A percentile compares a stretch with the other conserved stretches of the same genome.
These are phyloP conservation scores for Lasioglossum marginatum DNA, from an alignment of 2,888 invertebrate genomes.

Conservation along the genomic window DNA sequence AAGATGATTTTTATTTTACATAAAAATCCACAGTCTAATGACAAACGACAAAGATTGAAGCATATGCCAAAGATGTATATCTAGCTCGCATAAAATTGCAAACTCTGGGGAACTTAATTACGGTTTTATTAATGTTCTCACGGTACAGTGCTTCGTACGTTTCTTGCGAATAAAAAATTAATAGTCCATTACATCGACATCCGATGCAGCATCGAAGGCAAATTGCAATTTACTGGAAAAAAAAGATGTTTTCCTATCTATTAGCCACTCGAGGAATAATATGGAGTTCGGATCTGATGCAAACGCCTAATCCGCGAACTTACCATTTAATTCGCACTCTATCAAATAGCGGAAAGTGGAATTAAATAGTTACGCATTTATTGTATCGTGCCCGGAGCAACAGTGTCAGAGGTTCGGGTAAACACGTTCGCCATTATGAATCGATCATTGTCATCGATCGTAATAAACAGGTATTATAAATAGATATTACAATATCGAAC, in stretches of 20 bases:
- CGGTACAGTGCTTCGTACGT: not conserved
- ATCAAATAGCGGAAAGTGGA: not conserved
- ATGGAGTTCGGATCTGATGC: not conserved
- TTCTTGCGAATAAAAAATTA: not conserved
- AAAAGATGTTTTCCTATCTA: not conserved
- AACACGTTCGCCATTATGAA: conserved; percentile 20
- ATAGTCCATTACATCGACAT: not conserved
- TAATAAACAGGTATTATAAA: not conserved
- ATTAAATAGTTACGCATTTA: conserved; percentile 11
- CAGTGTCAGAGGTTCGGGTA: conserved; percentile 7
- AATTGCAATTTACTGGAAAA: not conserved
- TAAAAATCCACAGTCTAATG: not conserved
- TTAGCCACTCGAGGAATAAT: not conserved
- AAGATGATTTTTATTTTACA: not conserved
- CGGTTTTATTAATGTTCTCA: not conserved
- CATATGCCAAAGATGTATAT: not conserved
- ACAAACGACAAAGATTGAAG: not conserved
- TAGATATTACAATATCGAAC: not conserved
- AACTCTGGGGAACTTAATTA: not conserved
- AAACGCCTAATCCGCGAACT: not conserved
- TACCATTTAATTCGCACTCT: not conserved
- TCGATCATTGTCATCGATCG: conserved; percentile 19
- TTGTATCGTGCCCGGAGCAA: not conserved
- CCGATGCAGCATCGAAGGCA: not conserved
- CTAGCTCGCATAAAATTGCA: not conserved